A percentile compares a stretch with the other conserved stretches of the same genome.
phyloP scores from a whole-genome alignment of 2,888 invertebrate genomes.

The Melangyna quadrimaculata region DNA sequence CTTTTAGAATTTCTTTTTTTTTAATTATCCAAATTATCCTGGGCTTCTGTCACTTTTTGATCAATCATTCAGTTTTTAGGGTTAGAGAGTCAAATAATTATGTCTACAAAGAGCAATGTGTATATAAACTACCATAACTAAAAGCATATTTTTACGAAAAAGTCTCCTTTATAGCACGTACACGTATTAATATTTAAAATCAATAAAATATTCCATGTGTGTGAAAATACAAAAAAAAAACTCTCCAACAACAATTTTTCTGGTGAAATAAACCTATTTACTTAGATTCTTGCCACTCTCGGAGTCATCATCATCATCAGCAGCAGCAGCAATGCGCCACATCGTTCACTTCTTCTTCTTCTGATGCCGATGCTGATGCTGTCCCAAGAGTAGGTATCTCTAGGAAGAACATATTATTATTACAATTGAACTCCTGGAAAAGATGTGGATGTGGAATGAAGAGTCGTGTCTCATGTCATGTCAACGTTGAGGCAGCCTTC shows the following conservation, averaged over 20 bases:
- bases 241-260: background rate
- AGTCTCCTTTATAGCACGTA: no score
- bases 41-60: no score
- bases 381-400: background rate
- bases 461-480: slow-evolving; percentile 55
- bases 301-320: slow-evolving; percentile 15
- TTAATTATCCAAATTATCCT: no score
- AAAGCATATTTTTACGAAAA: no score
- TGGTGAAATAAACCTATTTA: slow-evolving; percentile 12
- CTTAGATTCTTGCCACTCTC: slow-evolving; percentile 8
- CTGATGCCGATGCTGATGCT: background rate
- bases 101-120: no score
- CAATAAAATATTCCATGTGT: no score
- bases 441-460: slow-evolving; percentile 42
- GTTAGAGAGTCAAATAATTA: no score
- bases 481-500: slow-evolving; percentile 60
- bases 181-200: no score
- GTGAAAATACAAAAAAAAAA: no score
- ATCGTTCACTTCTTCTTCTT: background rate
- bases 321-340: slow-evolving; percentile 30
- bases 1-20: no score
- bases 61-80: no score
- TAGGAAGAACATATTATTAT: slow-evolving; percentile 44
- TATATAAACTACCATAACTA: no score
- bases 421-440: slow-evolving; percentile 50